Conservation (phyloP, 2,113 vertebrate species). For the Indicator maculatus region DNA sequence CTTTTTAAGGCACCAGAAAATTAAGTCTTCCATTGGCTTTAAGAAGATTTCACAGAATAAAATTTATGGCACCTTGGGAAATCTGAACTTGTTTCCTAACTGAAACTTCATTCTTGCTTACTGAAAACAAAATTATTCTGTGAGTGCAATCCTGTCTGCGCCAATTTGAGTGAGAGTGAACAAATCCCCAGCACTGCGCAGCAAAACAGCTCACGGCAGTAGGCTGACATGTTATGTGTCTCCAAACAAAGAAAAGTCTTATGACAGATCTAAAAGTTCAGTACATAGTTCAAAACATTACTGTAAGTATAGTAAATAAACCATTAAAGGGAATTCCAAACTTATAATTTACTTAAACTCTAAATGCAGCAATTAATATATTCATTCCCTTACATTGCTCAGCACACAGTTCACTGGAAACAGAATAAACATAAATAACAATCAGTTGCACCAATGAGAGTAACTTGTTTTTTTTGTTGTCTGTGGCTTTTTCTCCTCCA, state of each 20-base stretch:
- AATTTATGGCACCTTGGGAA: not conserved
- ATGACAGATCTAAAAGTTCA: constrained; percentile 32
- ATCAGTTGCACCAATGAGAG: not conserved
- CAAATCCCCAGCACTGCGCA: not conserved
- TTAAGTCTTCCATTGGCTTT: not conserved
- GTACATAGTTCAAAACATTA: constrained; percentile 24
- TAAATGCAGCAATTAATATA: constrained; percentile 20
- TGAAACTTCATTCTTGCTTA: constrained; percentile 14
- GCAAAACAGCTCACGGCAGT: not conserved
- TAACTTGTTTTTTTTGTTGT: not conserved
- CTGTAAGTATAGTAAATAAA: constrained; percentile 29
- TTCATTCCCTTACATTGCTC: not conserved
- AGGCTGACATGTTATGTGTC: constrained; percentile 1
- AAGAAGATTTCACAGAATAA: not conserved
- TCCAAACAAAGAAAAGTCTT: constrained; percentile 45
- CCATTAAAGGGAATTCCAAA: constrained; percentile 44
- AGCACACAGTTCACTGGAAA: not conserved
- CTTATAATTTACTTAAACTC: constrained; percentile 4
- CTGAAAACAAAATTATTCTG: constrained; percentile 17
- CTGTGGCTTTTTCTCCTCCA: not conserved
- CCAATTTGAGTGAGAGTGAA: not conserved
- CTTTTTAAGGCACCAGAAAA: not conserved
- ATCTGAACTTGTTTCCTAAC: not conserved
- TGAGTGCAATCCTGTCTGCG: not conserved
- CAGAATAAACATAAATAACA: not conserved